Evolutionary conservation across 2,797 vertebrate species (phyloP), one percentile per base, ranked within the genome.

Genomic region (Spinus olivaceus): DNA sequence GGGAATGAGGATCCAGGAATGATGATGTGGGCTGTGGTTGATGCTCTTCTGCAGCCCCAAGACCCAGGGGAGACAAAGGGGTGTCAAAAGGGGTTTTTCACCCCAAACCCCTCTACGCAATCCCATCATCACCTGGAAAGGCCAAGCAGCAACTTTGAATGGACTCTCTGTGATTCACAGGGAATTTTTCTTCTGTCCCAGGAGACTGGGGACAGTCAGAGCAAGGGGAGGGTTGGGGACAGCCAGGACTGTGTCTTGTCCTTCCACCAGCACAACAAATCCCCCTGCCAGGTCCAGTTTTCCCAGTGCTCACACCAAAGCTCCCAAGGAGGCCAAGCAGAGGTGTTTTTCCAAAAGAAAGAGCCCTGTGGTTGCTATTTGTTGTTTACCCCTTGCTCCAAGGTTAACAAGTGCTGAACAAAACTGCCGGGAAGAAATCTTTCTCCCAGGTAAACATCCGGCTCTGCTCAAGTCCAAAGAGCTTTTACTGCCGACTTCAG

Each of bases 221-320:
- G 56, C 28, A 33, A 27, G 21, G 9, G 3, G 3, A 63, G 8
- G 2, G 0, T 0, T 0, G 2, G 25, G 21, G 28, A 25, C 13
- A 74, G 25, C 8, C 1, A 2, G 41, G 30, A 16, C 32, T 1
- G 0, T 44, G 28, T 60, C 44, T 17, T 70, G 28, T 50, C 53
- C 51, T 65, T 89, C 65, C 23, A 3, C 23, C 12, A 5, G 47
- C 54, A 39, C 42, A 63, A 50, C 50, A 74, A 77, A 53, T 23
- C 19, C 53, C 70, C 47, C 35, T 33, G 25, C 20, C 47, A 21
- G 14, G 1, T 11, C 73, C 47, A 10, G 15, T 18, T 77, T 23
- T 57, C 59, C 35, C 25, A 30, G 17, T 4, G 6, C 41, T n/a
- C 37, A 8, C 6, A 59, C 32, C 42, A 70, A 66, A 63, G 13